phyloP scores from a whole-genome alignment of 1,140 invertebrate species.

The Zaprionus nigranus region DNA sequence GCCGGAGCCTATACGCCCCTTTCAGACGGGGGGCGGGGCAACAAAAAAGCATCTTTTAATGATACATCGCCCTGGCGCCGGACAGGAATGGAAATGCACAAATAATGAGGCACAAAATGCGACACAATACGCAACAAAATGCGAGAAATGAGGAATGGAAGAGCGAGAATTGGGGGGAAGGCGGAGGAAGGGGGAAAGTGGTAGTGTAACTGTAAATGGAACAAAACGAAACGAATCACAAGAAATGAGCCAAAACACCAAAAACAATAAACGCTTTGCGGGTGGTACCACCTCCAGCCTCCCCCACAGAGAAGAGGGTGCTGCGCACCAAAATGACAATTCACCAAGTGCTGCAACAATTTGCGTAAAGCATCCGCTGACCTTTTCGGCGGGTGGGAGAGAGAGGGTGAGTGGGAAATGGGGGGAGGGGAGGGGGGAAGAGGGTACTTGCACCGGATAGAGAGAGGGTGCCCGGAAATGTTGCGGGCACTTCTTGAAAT shows the following conservation, averaged over 20 bases:
- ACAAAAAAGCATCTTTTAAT: conserved; percentile 65
- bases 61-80: conserved; percentile 55
- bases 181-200: not conserved
- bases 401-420: not conserved
- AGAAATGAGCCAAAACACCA: conserved; percentile 32
- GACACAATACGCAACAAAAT: conserved; percentile 33
- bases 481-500: conserved; percentile 43
- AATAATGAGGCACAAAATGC: conserved; percentile 67
- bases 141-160: conserved; percentile 7
- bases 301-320: not conserved
- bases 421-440: not conserved
- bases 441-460: not conserved
- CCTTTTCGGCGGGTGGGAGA: conserved; percentile 3
- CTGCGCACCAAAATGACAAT: conserved; percentile 6
- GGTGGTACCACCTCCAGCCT: too few relatives aligned
- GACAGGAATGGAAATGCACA: conserved; percentile 37
- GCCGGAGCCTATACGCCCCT: conserved; percentile 34
- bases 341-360: conserved; percentile 36
- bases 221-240: conserved; percentile 33
- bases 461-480: conserved; percentile 33
- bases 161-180: not conserved
- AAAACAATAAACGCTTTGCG: conserved; percentile 22
- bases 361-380: conserved; percentile 48
- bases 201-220: not conserved
- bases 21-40: not conserved